Percentiles rank a stretch among this genome's conserved stretches.
phyloP scores from a whole-genome alignment of 2,113 vertebrate species.

The Callocephalon fimbriatum region DNA sequence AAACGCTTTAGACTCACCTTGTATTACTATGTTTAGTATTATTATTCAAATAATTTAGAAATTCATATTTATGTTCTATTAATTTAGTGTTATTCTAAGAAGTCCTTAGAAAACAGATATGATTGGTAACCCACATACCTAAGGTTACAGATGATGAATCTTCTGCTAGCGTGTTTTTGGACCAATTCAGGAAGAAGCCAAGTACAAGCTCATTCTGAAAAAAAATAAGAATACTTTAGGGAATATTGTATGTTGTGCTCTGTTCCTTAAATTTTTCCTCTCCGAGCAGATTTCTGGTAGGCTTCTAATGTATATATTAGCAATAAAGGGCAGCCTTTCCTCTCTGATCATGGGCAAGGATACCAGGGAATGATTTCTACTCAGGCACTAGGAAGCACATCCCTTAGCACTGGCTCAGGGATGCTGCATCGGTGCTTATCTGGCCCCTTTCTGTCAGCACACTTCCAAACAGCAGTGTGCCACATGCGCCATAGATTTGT shows the following conservation, averaged over 20 bases:
- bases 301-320: neutral
- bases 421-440: neutral
- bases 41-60: neutral
- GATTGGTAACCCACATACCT: constrained; percentile 50
- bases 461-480: neutral
- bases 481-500: neutral
- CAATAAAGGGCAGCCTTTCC: neutral
- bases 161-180: constrained; percentile 25
- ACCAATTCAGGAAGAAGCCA: constrained; percentile 84
- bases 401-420: neutral
- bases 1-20: neutral
- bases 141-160: neutral
- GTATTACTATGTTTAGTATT: neutral
- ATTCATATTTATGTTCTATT: neutral
- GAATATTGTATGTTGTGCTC: neutral
- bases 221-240: neutral
- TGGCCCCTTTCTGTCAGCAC: neutral
- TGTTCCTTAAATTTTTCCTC: neutral
- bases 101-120: neutral
- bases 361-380: neutral
- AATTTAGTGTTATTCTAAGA: neutral
- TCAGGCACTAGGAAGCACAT: neutral
- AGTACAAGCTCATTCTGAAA: constrained; percentile 86
- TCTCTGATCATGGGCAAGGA: neutral
- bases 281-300: neutral